Percentiles rank a stretch among this genome's conserved stretches.
Evolutionary conservation across 2,888 invertebrate genomes (phyloP).

Genomic region (Tetrapedia diversipes): DNA sequence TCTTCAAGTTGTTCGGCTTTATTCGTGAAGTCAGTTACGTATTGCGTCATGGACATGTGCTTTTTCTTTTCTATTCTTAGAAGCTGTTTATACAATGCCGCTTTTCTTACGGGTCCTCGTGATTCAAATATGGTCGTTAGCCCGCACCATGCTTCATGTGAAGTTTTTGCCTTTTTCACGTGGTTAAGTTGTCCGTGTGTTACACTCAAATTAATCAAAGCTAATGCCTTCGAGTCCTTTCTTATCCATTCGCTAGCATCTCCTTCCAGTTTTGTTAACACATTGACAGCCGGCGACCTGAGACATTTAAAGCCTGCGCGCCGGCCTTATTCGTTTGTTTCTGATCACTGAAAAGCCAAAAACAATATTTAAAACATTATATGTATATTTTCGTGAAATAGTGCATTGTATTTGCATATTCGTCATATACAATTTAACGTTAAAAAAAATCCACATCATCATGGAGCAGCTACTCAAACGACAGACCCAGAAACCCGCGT

Average conservation of each 20-base stretch:
- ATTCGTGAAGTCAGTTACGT: conserved; percentile 5
- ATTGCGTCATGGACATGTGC: conserved; percentile 10
- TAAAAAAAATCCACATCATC: too few species aligned
- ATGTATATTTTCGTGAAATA: conserved; percentile 1
- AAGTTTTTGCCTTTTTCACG: conserved; percentile 8
- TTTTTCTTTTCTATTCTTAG: neutral
- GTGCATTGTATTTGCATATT: too few species aligned
- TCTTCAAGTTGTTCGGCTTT: conserved; percentile 14
- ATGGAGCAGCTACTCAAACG: too few species aligned
- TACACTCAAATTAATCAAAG: neutral
- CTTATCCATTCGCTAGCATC: neutral
- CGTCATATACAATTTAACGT: too few species aligned
- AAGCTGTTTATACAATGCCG: conserved; percentile 18
- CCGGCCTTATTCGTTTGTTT: too few species aligned
- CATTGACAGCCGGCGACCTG: too few species aligned
- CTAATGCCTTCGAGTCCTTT: conserved; percentile 4
- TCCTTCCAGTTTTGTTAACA: neutral
- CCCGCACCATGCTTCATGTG: conserved; percentile 9
- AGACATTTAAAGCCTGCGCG: too few species aligned
- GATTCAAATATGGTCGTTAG: conserved; percentile 8
- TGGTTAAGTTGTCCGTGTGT: neutral
- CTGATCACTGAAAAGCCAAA: too few species aligned
- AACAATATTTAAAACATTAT: neutral
- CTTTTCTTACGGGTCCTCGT: conserved; percentile 14
- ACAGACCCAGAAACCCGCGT: too few species aligned